Percentiles rank a stretch among this genome's conserved stretches.
phyloP scores from a whole-genome alignment of 2,888 invertebrate species.

The Hyles lineata region DNA sequence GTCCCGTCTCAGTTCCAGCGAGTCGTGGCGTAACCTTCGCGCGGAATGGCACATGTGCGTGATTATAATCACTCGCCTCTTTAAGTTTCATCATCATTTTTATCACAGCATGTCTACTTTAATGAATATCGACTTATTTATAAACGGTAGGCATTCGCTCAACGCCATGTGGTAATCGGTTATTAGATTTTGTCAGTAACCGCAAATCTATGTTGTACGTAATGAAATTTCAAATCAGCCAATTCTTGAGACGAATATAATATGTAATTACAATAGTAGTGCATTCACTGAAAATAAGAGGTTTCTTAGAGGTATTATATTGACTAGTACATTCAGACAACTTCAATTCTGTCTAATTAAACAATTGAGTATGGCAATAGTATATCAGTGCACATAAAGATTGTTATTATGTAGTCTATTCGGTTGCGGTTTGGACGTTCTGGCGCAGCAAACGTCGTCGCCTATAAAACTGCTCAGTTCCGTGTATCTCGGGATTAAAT shows the following conservation, averaged over 20 bases:
- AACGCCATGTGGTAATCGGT: background rate
- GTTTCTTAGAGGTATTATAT: too few relatives aligned
- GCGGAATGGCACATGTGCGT: constrained; percentile 59
- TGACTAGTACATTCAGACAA: background rate
- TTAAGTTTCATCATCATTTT: constrained; percentile 22
- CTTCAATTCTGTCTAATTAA: background rate
- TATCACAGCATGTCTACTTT: constrained; percentile 1
- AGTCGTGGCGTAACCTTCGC: constrained; percentile 56
- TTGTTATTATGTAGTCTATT: constrained; percentile 42
- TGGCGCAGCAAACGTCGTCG: constrained; percentile 47
- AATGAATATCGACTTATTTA: constrained; percentile 26
- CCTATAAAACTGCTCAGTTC: constrained; percentile 58
- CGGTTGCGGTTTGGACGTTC: constrained; percentile 47
- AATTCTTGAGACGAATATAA: too few relatives aligned
- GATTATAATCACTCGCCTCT: constrained; percentile 39
- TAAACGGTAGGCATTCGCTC: background rate
- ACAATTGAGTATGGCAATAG: background rate
- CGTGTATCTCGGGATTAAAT: constrained; percentile 55
- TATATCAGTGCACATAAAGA: background rate
- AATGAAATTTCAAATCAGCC: background rate
- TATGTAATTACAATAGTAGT: background rate
- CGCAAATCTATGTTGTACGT: background rate
- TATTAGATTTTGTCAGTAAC: background rate
- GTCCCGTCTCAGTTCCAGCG: constrained; percentile 58
- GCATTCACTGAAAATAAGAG: too few relatives aligned